Conservation (phyloP, 1,140 invertebrate species). For the Diprion similis region DNA sequence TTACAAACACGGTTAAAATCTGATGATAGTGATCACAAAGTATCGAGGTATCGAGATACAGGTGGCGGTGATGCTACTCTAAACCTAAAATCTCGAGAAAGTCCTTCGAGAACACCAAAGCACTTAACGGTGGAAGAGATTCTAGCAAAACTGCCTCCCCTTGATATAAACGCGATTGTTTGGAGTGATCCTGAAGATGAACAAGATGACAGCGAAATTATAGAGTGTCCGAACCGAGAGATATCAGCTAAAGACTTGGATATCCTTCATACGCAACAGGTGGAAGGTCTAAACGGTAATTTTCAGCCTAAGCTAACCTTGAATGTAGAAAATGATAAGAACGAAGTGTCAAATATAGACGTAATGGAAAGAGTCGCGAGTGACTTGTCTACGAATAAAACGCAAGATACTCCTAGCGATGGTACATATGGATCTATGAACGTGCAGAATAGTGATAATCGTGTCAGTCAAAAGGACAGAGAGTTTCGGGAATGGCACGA, state of each 20-base stretch:
- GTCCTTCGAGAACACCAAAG: slow-evolving; percentile 25
- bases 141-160: slow-evolving; percentile 67
- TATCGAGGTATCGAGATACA: background rate
- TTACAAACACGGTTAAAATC: slow-evolving; percentile 25
- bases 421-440: slow-evolving; percentile 17
- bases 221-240: slow-evolving; percentile 32
- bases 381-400: slow-evolving; percentile 34
- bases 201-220: slow-evolving; percentile 40
- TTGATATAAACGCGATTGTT: slow-evolving; percentile 66
- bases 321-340: slow-evolving; percentile 21
- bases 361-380: slow-evolving; percentile 32
- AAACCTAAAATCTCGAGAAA: slow-evolving; percentile 33
- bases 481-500: slow-evolving; percentile 86
- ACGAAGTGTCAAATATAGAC: slow-evolving; percentile 25
- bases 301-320: slow-evolving; percentile 47
- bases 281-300: slow-evolving; percentile 59
- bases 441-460: background rate
- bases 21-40: slow-evolving; percentile 21
- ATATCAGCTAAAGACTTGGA: slow-evolving; percentile 46
- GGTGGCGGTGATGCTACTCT: background rate
- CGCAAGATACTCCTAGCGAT: slow-evolving; percentile 29
- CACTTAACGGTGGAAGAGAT: slow-evolving; percentile 64
- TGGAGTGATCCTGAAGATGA: slow-evolving; percentile 53
- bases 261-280: slow-evolving; percentile 49
- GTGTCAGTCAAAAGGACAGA: slow-evolving; percentile 45